These are phyloP conservation scores for Puffinus mauretanicus DNA, from an alignment of 2,113 vertebrate genomes.

Conservation along the genomic window DNA sequence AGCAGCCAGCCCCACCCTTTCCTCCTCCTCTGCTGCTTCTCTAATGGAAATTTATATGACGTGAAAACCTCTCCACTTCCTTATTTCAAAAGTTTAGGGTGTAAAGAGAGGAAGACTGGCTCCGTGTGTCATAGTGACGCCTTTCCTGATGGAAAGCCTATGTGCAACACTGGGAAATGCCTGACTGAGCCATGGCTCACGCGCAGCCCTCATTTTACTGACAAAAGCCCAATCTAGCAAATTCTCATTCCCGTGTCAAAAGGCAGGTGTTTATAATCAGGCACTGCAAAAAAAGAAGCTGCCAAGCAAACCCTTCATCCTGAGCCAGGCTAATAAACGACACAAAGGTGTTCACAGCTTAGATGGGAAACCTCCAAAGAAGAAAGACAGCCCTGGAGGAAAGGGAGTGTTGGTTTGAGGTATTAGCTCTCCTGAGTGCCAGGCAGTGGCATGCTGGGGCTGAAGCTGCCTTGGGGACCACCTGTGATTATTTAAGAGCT, in stretches of 20 bases:
- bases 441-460: neutral
- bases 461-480: neutral
- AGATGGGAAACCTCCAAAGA: neutral
- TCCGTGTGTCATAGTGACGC: neutral
- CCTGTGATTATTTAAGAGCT: neutral
- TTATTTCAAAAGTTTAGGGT: neutral
- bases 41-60: neutral
- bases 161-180: neutral
- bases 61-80: neutral
- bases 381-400: neutral
- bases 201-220: neutral
- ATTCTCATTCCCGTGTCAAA: neutral
- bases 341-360: neutral
- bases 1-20: neutral
- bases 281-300: neutral
- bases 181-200: neutral
- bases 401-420: neutral
- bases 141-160: neutral
- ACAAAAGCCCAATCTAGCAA: neutral
- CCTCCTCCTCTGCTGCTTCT: neutral
- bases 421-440: neutral
- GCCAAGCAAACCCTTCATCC: neutral
- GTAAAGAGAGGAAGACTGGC: neutral
- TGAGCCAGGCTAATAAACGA: neutral
- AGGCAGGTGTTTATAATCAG: neutral